Conservation (phyloP, 2,797 vertebrate genomes). For the Strix occidentalis region DNA sequence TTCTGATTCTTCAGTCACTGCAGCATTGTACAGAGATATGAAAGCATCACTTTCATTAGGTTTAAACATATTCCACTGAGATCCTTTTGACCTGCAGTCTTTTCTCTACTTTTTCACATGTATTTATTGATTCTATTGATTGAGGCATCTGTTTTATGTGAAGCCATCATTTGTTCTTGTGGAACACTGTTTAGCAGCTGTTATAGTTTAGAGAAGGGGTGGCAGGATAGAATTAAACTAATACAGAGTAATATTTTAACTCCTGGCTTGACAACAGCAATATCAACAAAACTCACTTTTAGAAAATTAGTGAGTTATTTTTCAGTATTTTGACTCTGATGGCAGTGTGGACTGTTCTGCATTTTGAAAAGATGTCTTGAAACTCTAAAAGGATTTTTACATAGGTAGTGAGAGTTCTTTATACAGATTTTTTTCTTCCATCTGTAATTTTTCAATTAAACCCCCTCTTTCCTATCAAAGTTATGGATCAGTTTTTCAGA, state of each 20-base stretch:
- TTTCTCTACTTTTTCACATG: slow-evolving; percentile 50
- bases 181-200: slow-evolving; percentile 61
- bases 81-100: slow-evolving; percentile 35
- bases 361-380: neutral
- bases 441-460: neutral
- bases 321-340: slow-evolving; percentile 55
- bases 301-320: slow-evolving; percentile 44
- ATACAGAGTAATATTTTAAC: slow-evolving; percentile 66
- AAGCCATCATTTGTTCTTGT: slow-evolving; percentile 57
- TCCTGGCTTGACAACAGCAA: slow-evolving; percentile 47
- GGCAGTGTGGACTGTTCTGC: neutral
- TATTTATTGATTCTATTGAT: slow-evolving; percentile 70
- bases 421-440: neutral
- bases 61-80: slow-evolving; percentile 41
- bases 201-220: slow-evolving; percentile 59
- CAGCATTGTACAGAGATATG: neutral
- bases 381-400: neutral
- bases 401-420: neutral
- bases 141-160: slow-evolving; percentile 65
- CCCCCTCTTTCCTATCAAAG: neutral
- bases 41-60: slow-evolving; percentile 1
- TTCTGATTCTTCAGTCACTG: neutral
- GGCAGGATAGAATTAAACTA: slow-evolving; percentile 67
- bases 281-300: slow-evolving; percentile 64
- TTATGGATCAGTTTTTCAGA: neutral